Evolutionary conservation across 2,113 vertebrate genomes (phyloP).

Genomic region (Collichthys lucidus): DNA sequence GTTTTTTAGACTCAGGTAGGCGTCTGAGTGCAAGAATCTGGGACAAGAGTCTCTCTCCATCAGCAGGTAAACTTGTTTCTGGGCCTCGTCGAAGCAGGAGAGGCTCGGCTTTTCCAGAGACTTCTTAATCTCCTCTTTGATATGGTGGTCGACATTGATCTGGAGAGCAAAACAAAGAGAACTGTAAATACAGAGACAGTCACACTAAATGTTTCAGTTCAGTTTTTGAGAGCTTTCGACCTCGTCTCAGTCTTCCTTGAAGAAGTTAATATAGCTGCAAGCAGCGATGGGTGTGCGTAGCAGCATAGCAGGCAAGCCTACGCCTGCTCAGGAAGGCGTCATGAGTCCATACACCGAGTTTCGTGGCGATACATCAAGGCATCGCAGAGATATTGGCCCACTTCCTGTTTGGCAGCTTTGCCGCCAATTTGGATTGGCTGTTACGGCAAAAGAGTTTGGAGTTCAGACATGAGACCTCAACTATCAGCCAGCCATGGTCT

Average conservation of each 20-base stretch:
- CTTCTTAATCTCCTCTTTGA: conserved; percentile 87
- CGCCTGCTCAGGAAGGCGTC: no score
- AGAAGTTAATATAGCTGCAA: neutral
- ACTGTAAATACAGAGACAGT: neutral
- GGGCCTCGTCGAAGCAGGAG: conserved; percentile 90
- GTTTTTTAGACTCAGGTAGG: conserved; percentile 65
- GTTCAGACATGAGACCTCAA: no score
- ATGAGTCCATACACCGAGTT: no score
- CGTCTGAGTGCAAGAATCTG: conserved; percentile 86
- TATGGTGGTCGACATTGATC: conserved; percentile 91
- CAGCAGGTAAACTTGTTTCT: conserved; percentile 87
- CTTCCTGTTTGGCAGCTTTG: no score
- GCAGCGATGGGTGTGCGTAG: no score
- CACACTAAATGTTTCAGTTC: neutral
- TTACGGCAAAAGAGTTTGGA: no score
- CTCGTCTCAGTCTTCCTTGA: neutral
- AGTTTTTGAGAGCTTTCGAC: neutral
- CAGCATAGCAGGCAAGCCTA: no score
- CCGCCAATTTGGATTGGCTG: no score
- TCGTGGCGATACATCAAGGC: no score
- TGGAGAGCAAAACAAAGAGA: conserved; percentile 49
- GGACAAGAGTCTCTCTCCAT: conserved; percentile 94
- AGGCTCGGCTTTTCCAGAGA: conserved; percentile 83
- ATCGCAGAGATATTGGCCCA: no score
- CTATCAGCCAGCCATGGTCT: no score